Conservation (phyloP, 2,113 vertebrate genomes). For the Pseudolaguvia tuberculata region DNA sequence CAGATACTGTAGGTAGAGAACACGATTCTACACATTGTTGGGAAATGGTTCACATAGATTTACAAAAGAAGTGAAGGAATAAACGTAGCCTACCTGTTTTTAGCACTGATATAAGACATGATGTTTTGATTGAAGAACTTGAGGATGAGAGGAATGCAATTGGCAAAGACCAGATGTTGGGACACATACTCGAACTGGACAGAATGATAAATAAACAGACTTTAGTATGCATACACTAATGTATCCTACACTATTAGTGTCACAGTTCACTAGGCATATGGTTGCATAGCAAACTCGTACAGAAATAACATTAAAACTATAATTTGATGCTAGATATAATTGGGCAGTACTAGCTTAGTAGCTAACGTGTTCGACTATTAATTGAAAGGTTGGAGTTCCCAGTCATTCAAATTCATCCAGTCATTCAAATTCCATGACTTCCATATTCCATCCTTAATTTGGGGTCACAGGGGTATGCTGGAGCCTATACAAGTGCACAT, state of each 20-base stretch:
- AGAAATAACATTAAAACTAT: no score
- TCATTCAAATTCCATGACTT: no score
- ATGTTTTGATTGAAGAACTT: slow-evolving; percentile 99
- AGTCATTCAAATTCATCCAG: no score
- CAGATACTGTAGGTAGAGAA: slow-evolving; percentile 74
- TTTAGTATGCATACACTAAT: neutral
- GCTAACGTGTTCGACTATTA: no score
- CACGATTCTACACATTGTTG: neutral
- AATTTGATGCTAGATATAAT: no score
- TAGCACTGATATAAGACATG: slow-evolving; percentile 95
- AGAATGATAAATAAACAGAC: neutral
- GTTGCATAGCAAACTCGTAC: neutral
- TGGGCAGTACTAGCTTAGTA: no score
- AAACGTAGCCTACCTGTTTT: slow-evolving; percentile 81
- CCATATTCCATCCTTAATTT: no score
- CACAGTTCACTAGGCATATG: neutral
- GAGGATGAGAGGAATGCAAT: slow-evolving; percentile 96
- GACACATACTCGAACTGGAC: slow-evolving; percentile 93
- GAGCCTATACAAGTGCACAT: no score
- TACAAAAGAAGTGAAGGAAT: neutral
- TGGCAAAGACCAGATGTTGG: slow-evolving; percentile 96
- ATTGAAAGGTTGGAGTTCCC: no score
- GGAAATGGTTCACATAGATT: neutral
- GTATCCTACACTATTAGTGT: neutral
- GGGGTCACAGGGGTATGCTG: no score